Evolutionary conservation across 2,888 invertebrate genomes (phyloP).

Genomic region (Axea sp.): DNA sequence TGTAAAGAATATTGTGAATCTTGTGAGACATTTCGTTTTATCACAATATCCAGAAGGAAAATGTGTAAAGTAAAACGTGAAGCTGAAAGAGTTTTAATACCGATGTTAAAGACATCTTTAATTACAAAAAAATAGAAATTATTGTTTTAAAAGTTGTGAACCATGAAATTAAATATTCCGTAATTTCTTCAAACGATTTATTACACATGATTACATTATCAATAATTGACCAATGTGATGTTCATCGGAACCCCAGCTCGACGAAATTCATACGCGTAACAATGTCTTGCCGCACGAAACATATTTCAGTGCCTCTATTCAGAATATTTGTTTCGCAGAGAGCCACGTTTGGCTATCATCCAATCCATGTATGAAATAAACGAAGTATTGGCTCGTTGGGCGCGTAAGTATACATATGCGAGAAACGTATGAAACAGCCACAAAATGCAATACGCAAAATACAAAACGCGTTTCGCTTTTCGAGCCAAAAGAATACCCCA

Average conservation of each 20-base stretch:
- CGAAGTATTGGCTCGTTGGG: conserved; percentile 56
- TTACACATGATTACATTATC: conserved; percentile 21
- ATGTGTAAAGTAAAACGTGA: too few relatives aligned
- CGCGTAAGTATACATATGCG: conserved; percentile 52
- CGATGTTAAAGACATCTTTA: too few relatives aligned
- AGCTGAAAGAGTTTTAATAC: too few relatives aligned
- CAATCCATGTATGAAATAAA: conserved; percentile 57
- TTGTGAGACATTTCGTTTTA: too few relatives aligned
- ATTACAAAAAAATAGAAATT: too few relatives aligned
- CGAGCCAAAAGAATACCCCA: conserved; percentile 31
- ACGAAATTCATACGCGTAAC: conserved; percentile 32
- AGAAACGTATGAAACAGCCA: conserved; percentile 42
- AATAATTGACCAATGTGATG: conserved; percentile 25
- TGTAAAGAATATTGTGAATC: too few relatives aligned
- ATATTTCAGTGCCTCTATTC: conserved; percentile 53
- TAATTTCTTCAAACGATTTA: too few relatives aligned
- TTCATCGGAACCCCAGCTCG: conserved; percentile 9
- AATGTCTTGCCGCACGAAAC: conserved; percentile 47
- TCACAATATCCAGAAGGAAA: too few relatives aligned
- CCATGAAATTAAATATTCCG: too few relatives aligned
- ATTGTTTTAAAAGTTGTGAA: too few relatives aligned
- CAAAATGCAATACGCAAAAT: conserved; percentile 54
- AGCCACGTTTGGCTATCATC: conserved; percentile 49
- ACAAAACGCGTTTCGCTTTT: conserved; percentile 22
- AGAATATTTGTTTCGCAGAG: conserved; percentile 37